A percentile compares a stretch with the other conserved stretches of the same genome.
Evolutionary conservation across 2,888 invertebrate species (phyloP).

Genomic region (Alviniconcha strummeri): DNA sequence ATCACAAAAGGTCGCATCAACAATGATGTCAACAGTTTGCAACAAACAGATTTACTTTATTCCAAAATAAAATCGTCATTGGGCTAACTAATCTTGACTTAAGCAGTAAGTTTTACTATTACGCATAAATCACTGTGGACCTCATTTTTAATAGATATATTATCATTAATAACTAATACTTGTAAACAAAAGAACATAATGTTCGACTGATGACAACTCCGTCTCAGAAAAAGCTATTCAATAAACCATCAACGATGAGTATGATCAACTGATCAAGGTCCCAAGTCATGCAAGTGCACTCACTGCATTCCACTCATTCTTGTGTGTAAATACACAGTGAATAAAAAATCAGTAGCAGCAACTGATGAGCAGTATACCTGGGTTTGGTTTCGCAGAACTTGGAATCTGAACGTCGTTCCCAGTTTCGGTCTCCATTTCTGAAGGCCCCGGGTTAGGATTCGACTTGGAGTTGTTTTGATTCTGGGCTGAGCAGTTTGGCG

Average conservation of each 20-base stretch:
- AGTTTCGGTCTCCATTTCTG: not conserved
- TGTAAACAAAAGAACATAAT: not conserved
- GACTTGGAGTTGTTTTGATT: constrained; percentile 6
- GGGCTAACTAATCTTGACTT: no score
- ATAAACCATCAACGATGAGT: no score
- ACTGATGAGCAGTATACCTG: not conserved
- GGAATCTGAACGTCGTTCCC: not conserved
- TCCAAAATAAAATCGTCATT: no score
- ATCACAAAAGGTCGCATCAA: no score
- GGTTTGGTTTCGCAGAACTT: not conserved
- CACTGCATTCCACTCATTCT: no score
- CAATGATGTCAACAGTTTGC: no score
- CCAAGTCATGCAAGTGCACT: no score
- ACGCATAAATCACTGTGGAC: no score
- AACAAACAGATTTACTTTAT: no score
- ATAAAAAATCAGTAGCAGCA: not conserved
- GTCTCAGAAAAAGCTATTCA: not conserved
- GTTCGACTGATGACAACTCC: not conserved
- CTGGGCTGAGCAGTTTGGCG: not conserved
- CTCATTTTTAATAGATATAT: not conserved
- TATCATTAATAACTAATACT: not conserved
- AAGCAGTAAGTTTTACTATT: no score
- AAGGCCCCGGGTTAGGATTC: not conserved
- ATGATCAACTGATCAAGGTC: no score
- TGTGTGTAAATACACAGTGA: no score